Percentiles rank a stretch among this genome's conserved stretches.
These are phyloP conservation scores for Perizoma affinitatum DNA, from an alignment of 2,888 invertebrate genomes.

Conservation along the genomic window DNA sequence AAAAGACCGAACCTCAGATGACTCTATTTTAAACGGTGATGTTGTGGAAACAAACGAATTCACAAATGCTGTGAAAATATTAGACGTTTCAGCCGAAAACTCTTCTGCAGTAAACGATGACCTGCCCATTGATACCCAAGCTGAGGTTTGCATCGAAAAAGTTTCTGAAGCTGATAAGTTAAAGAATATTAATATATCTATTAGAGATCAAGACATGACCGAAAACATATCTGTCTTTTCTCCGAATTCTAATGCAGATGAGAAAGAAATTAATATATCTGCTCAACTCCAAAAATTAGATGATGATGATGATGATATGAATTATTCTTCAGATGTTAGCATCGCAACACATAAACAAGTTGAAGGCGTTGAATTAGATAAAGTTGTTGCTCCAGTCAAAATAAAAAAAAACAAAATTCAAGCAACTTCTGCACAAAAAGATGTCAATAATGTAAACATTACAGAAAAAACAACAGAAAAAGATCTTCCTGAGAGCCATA, in stretches of 20 bases:
- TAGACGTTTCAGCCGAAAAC: background rate
- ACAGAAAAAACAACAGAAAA: background rate
- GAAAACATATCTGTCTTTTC: constrained; percentile 9
- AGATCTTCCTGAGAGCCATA: background rate
- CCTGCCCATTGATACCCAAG: constrained; percentile 1
- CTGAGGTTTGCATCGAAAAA: background rate
- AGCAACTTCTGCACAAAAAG: background rate
- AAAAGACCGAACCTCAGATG: too few relatives aligned
- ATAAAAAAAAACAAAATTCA: background rate
- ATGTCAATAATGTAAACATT: background rate
- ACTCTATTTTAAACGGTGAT: too few relatives aligned
- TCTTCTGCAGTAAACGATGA: background rate
- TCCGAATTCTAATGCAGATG: constrained; percentile 20
- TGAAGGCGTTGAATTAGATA: background rate
- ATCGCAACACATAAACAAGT: background rate
- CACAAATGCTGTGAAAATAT: background rate
- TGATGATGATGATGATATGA: constrained; percentile 8
- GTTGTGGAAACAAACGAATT: background rate
- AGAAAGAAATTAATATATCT: constrained; percentile 29
- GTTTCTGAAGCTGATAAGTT: background rate
- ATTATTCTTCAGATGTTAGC: background rate
- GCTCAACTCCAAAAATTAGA: constrained; percentile 22
- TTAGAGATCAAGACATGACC: background rate
- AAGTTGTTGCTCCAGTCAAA: background rate
- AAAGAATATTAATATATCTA: constrained; percentile 1